Evolutionary conservation across 2,888 invertebrate species (phyloP).

Genomic region (Euclidia mi): DNA sequence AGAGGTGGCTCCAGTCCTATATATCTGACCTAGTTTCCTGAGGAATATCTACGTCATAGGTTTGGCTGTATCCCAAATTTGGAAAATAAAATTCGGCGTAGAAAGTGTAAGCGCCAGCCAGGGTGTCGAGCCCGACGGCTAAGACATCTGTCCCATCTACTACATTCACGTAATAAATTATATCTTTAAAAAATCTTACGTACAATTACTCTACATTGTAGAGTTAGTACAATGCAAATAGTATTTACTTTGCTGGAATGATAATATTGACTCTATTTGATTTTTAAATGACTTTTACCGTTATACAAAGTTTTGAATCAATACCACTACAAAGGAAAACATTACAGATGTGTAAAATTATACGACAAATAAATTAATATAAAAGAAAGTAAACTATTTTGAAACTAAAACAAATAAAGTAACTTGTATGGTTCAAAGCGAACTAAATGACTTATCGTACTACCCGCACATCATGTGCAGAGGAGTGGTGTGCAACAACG

Average conservation of each 20-base stretch:
- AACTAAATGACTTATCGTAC: slow-evolving; percentile 23
- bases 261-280: too few relatives aligned
- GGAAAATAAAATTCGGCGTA: slow-evolving; percentile 61
- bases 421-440: not conserved
- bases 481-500: slow-evolving; percentile 4
- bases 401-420: too few relatives aligned
- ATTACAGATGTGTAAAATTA: too few relatives aligned
- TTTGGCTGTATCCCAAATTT: slow-evolving; percentile 82
- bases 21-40: slow-evolving; percentile 81
- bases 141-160: not conserved
- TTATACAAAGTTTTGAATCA: too few relatives aligned
- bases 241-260: too few relatives aligned
- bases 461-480: slow-evolving; percentile 32
- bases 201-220: too few relatives aligned
- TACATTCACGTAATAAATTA: not conserved
- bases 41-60: slow-evolving; percentile 72
- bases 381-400: too few relatives aligned
- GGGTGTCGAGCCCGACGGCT: not conserved
- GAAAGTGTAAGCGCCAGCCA: slow-evolving; percentile 45
- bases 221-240: too few relatives aligned
- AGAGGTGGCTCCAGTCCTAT: slow-evolving; percentile 59
- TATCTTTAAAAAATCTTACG: not conserved
- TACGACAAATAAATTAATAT: too few relatives aligned
- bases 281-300: too few relatives aligned
- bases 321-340: too few relatives aligned